Evolutionary conservation across 2,888 invertebrate genomes (phyloP).

Genomic region (Dichetophora obliterata): DNA sequence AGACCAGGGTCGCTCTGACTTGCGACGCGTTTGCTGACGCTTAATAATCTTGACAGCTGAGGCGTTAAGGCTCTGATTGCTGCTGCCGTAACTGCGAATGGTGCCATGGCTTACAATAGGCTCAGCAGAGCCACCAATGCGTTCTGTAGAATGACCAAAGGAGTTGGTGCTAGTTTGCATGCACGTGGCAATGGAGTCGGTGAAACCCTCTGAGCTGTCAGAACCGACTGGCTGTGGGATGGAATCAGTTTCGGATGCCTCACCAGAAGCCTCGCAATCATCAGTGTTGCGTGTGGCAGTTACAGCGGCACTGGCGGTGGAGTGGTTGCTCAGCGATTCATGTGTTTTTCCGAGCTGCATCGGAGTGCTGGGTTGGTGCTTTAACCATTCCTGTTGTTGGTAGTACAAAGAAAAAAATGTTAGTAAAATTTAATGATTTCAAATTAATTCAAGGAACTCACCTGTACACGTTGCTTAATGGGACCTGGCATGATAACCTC

Average conservation of each 20-base stretch:
- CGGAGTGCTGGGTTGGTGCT: constrained; percentile 65
- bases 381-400: constrained; percentile 66
- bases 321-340: constrained; percentile 45
- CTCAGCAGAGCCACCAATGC: constrained; percentile 74
- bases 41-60: constrained; percentile 73
- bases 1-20: constrained; percentile 83
- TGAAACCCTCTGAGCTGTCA: constrained; percentile 82
- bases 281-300: constrained; percentile 52
- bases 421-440: neutral
- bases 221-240: constrained; percentile 74
- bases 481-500: constrained; percentile 66
- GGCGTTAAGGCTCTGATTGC: constrained; percentile 64
- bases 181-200: constrained; percentile 80
- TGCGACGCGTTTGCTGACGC: constrained; percentile 65
- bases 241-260: constrained; percentile 77
- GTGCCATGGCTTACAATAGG: constrained; percentile 65
- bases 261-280: constrained; percentile 88
- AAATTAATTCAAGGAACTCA: constrained; percentile 44
- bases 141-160: constrained; percentile 71
- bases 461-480: constrained; percentile 69
- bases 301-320: constrained; percentile 11
- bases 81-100: constrained; percentile 54
- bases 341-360: constrained; percentile 51
- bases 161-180: constrained; percentile 71
- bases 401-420: neutral